Evolutionary conservation across 2,113 vertebrate species (phyloP).

Genomic region (Silurus asotus): DNA sequence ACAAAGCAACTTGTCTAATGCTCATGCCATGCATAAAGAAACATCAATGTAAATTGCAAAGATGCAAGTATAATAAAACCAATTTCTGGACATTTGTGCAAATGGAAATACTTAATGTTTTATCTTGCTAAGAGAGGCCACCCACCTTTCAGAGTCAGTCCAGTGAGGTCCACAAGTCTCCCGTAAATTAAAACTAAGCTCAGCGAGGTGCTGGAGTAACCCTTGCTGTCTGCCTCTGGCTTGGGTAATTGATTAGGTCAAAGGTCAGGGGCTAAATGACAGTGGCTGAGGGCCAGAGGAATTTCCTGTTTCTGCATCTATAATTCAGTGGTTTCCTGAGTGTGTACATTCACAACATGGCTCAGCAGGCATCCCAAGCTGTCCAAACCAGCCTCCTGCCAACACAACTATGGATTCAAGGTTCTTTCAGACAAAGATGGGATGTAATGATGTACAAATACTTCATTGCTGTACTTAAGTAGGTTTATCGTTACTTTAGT

Average conservation of each 20-base stretch:
- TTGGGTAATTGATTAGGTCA: constrained; percentile 75
- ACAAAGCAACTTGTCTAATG: constrained; percentile 25
- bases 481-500: too few species aligned
- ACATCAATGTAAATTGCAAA: constrained; percentile 18
- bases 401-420: constrained; percentile 62
- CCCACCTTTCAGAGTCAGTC: constrained; percentile 57
- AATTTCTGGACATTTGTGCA: constrained; percentile 45
- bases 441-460: too few species aligned
- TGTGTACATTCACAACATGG: constrained; percentile 23
- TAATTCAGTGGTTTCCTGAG: constrained; percentile 75
- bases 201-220: constrained; percentile 56
- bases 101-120: constrained; percentile 55
- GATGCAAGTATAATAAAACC: not conserved
- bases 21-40: not conserved
- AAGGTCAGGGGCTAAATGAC: constrained; percentile 71
- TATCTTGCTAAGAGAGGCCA: constrained; percentile 49
- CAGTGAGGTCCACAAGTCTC: constrained; percentile 54
- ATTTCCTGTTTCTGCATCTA: constrained; percentile 79
- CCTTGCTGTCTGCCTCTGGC: constrained; percentile 67
- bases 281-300: constrained; percentile 64
- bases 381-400: constrained; percentile 64
- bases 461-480: too few species aligned
- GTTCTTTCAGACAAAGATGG: constrained; percentile 33
- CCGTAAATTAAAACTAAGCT: constrained; percentile 63
- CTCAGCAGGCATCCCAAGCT: constrained; percentile 57